Conservation (phyloP, 1,140 invertebrate species). For the Leptopilina clavipes region DNA sequence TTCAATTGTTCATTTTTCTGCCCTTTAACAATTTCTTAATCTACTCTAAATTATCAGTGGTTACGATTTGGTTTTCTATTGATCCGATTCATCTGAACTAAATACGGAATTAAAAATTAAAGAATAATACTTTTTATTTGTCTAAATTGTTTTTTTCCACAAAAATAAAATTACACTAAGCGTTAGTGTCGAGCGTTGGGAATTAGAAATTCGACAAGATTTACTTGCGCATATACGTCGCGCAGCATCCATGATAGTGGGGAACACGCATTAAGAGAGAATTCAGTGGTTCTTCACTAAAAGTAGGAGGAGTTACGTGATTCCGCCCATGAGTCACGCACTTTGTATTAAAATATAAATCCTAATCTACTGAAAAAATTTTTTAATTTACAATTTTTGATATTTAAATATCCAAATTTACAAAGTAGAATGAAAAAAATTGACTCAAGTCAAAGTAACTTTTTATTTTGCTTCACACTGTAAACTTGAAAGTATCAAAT, state of each 20-base stretch:
- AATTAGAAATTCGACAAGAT: neutral
- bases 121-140: too few relatives aligned
- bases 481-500: too few relatives aligned
- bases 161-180: neutral
- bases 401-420: too few relatives aligned
- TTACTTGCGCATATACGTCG: neutral
- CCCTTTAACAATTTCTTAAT: too few relatives aligned
- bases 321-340: neutral
- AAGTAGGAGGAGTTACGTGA: constrained; percentile 13
- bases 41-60: too few relatives aligned
- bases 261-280: neutral
- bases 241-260: constrained; percentile 28
- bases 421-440: too few relatives aligned
- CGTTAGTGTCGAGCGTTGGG: neutral
- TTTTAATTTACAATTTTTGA: neutral
- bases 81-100: too few relatives aligned
- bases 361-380: neutral
- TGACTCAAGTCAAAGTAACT: too few relatives aligned
- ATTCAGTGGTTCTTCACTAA: constrained; percentile 20
- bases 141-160: neutral
- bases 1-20: too few relatives aligned
- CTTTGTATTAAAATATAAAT: neutral
- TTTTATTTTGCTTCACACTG: too few relatives aligned
- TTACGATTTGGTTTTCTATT: too few relatives aligned
- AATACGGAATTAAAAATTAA: too few relatives aligned